These are phyloP conservation scores for Caerostris extrusa DNA, from an alignment of 1,140 invertebrate genomes.

Conservation along the genomic window DNA sequence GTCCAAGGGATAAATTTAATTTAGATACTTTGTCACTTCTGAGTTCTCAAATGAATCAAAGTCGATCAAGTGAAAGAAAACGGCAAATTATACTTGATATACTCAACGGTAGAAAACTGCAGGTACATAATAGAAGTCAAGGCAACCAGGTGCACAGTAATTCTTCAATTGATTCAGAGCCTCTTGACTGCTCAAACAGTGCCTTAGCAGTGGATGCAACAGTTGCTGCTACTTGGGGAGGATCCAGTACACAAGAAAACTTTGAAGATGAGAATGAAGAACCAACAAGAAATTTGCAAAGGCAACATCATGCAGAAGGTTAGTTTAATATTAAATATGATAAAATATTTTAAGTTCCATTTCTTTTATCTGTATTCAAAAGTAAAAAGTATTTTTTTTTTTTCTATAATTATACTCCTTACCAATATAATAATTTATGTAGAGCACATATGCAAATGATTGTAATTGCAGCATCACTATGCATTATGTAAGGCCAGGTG, in stretches of 20 bases:
- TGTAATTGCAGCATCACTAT: too few species aligned
- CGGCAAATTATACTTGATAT: slow-evolving; percentile 60
- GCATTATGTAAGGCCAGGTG: too few species aligned
- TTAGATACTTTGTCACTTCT: slow-evolving; percentile 30
- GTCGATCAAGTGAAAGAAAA: slow-evolving; percentile 3
- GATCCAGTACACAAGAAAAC: slow-evolving; percentile 76
- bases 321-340: neutral
- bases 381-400: too few species aligned
- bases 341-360: too few species aligned
- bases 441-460: too few species aligned
- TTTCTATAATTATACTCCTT: too few species aligned
- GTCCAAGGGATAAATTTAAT: slow-evolving; percentile 52
- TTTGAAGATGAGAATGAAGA: slow-evolving; percentile 75
- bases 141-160: slow-evolving; percentile 42
- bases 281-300: slow-evolving; percentile 15
- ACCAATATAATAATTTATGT: too few species aligned
- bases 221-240: slow-evolving; percentile 72
- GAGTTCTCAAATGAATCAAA: slow-evolving; percentile 55
- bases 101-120: slow-evolving; percentile 32
- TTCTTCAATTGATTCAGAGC: slow-evolving; percentile 73
- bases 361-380: too few species aligned
- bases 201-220: slow-evolving; percentile 62
- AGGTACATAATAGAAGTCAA: slow-evolving; percentile 48
- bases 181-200: slow-evolving; percentile 68
- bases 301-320: slow-evolving; percentile 48